A percentile compares a stretch with the other conserved stretches of the same genome.
Evolutionary conservation across 2,888 invertebrate species (phyloP).

Genomic region (Phengaris alcon): DNA sequence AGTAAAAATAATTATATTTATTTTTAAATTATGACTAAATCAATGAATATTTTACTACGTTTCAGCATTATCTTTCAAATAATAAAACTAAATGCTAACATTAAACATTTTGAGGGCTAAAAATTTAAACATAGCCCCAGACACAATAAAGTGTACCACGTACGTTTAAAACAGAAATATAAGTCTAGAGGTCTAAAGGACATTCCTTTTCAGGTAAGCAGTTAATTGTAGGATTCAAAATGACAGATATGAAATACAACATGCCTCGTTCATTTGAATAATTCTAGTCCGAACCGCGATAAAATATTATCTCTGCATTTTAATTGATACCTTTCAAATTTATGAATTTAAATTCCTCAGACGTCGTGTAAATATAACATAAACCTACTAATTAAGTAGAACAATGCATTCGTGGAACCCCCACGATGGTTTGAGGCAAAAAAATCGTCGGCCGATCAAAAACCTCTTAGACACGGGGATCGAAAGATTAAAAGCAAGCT

Average conservation of each 20-base stretch:
- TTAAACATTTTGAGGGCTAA: background rate
- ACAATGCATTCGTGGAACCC: conserved; percentile 69
- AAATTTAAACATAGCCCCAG: background rate
- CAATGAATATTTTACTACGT: too few species aligned
- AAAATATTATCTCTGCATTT: background rate
- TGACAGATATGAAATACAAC: conserved; percentile 15
- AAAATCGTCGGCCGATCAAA: conserved; percentile 57
- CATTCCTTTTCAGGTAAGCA: background rate
- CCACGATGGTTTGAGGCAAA: conserved; percentile 64
- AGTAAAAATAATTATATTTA: too few species aligned
- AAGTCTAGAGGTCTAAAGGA: conserved; percentile 19
- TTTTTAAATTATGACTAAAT: too few species aligned
- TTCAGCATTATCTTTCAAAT: too few species aligned
- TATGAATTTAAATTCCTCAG: conserved; percentile 33
- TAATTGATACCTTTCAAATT: conserved; percentile 28
- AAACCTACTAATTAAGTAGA: conserved; percentile 69
- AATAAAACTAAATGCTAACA: background rate
- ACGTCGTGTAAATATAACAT: conserved; percentile 56
- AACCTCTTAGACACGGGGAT: conserved; percentile 57
- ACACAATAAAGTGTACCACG: background rate
- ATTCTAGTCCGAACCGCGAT: conserved; percentile 10
- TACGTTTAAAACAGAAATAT: background rate
- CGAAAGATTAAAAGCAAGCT: conserved; percentile 76
- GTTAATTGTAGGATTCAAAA: conserved; percentile 9
- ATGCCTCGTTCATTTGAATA: conserved; percentile 13